Base-by-base conservation (phyloP, 2,888 invertebrate genomes). In the Nemapogon koenigi region DNA sequence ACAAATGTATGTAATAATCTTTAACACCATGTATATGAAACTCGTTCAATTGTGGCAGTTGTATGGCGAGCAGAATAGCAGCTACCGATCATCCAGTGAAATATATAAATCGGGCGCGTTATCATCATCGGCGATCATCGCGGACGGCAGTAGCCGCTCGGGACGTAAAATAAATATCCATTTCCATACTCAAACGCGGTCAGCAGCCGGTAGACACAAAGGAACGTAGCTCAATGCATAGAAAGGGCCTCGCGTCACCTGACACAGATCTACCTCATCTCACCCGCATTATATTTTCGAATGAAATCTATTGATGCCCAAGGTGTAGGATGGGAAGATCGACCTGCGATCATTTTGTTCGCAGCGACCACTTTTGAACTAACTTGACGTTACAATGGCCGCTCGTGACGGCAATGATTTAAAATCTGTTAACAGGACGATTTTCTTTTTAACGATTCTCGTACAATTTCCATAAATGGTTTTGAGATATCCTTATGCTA, bases 401-500 rank as follows among this genome's bases (percentile, higher is more conserved):
- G 50, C 62, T 55, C 47, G 56, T 69, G 78, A 78, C 73, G 71
- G 78, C 75, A 75, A 76, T 78, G 78, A 78, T 78, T 78, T 78
- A 78, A 78, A 78, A 78, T 76, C 76, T 76, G 78, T 78, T 78
- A 76, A 78, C 78, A 76, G 75, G 66, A 68, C 69, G 72, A 55
- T 76, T 67, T 69, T 76, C 73, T 76, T 76, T 78, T 78, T 76
- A 75, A 75, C 72, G 72, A 76, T 75, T 73, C 64, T 73, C 73
- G 71, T 71, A 71, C 75, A 69, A 76, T 78, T 72, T 72, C 78
- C 75, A 71, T 78, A 76, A 73, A 78, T 70, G 78, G 76, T 59
- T 65, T 59, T 56, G 61, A 68, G 70, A 71, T 65, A 73, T 71
- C 64, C 59, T 50, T 15, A 19, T 38, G 27, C 37, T 15, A 27